phyloP scores from a whole-genome alignment of 2,888 invertebrate species.

The Mactromeris polynyma region DNA sequence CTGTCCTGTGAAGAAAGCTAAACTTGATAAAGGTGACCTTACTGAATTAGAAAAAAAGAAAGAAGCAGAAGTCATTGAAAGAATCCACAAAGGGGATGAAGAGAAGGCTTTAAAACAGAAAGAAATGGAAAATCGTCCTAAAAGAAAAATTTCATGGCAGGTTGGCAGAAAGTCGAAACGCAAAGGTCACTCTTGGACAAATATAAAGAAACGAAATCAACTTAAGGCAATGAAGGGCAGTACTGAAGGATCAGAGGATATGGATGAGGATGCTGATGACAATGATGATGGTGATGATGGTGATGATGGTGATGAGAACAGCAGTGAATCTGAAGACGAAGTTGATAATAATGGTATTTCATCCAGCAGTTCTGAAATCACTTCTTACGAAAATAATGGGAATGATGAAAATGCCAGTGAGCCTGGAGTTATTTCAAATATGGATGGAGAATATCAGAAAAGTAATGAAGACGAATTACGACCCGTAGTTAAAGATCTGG shows the following conservation, averaged over 20 bases:
- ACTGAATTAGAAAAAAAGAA: constrained; percentile 73
- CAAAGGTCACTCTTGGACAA: constrained; percentile 81
- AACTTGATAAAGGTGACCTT: constrained; percentile 69
- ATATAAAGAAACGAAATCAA: constrained; percentile 76
- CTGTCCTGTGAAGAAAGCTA: constrained; percentile 82
- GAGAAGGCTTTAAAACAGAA: constrained; percentile 59
- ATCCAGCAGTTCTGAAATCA: neutral
- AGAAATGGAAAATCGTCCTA: constrained; percentile 51
- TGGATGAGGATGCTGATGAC: constrained; percentile 9
- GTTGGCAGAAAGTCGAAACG: constrained; percentile 76
- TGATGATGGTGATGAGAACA: constrained; percentile 19
- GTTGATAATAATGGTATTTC: neutral
- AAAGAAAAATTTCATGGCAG: constrained; percentile 76
- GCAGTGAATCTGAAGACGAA: neutral
- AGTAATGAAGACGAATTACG: neutral
- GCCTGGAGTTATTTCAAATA: neutral
- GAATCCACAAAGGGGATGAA: constrained; percentile 71
- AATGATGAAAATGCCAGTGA: constrained; percentile 7
- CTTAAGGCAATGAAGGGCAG: neutral
- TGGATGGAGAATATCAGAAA: neutral
- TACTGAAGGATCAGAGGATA: constrained; percentile 20
- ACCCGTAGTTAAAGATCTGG: neutral
- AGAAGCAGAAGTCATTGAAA: constrained; percentile 73
- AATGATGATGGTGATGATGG: constrained; percentile 15
- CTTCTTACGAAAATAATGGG: neutral